These are phyloP conservation scores for Macrosiphum euphorbiae DNA, from an alignment of 2,888 invertebrate species.

Conservation along the genomic window DNA sequence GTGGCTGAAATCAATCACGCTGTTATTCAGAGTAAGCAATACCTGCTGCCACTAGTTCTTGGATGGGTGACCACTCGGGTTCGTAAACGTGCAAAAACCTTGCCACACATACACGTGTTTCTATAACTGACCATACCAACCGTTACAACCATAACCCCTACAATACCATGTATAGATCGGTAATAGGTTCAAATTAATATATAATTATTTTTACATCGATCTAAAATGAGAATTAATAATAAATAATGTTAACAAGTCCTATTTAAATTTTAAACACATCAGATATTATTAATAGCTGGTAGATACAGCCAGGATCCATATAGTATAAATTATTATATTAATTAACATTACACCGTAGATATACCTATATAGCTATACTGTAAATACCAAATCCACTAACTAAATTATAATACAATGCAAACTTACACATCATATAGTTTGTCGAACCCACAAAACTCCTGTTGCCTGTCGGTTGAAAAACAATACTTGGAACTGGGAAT, in stretches of 20 bases:
- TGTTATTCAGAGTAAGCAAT: too few species aligned
- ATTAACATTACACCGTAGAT: background rate
- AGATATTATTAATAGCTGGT: background rate
- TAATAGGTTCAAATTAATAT: background rate
- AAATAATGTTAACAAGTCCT: background rate
- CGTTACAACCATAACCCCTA: too few species aligned
- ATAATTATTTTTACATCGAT: background rate
- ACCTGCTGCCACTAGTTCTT: too few species aligned
- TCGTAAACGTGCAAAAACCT: too few species aligned
- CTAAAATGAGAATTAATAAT: background rate
- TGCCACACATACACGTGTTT: too few species aligned
- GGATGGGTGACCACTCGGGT: too few species aligned
- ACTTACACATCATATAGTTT: background rate
- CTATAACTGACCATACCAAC: too few species aligned
- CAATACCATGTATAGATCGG: background rate
- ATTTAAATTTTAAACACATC: background rate
- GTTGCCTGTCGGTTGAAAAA: conserved; percentile 3
- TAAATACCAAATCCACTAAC: background rate
- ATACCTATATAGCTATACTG: background rate
- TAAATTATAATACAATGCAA: background rate
- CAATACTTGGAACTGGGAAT: background rate
- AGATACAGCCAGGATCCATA: background rate
- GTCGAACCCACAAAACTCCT: background rate
- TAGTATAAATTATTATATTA: background rate
- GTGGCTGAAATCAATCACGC: too few species aligned